Base-by-base conservation (phyloP, 2,888 invertebrate species). In the Pterostichus madidus region DNA sequence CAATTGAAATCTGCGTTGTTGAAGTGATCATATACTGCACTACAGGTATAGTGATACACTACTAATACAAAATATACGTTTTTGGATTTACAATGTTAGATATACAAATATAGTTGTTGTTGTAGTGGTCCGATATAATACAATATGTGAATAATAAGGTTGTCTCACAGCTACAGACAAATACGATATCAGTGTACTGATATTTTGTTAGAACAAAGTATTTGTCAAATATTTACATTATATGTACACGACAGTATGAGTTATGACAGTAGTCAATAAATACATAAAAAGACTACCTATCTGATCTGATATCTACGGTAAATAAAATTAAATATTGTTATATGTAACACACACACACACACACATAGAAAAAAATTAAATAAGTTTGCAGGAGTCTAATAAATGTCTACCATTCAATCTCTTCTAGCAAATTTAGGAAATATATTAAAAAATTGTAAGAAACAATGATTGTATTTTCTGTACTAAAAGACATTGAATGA, bases 21-120 rank as follows among this genome's bases (percentile, higher is more conserved):
- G 10, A 32, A 77, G 52, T 53, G 32, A 75, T 52, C n/a, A 75
- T 53, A 56, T 56, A 56, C 56, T 39, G 77, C 53, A 56, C 77
- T 56, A 77, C 56, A 17, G 24, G 49, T 77, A 53, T n/a, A 77
- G 35, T 77, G 77, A 11, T 64, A 79, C 68, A 79, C 79, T 75
- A 81, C 53, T 68, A 61, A 81, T 81, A 81, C 61, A 81, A 81
- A 81, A 81, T 81, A 81, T 81, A 81, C 75, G 64, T 56, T 81
- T 78, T 53, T 73, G 68, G 46, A 32, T 80, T 68, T 80, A 52
- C 49, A 61, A 44, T 52, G 24, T 32, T 79, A 77, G 49, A 53
- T 73, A 75, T 81, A 81, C 46, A 81, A 81, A 81, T 81, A 81
- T 81, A 81, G 53, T 59, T 73, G 75, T 59, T 73, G 73, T 56